Conservation (phyloP, 2,888 invertebrate species). For the Eupsilia transversa region DNA sequence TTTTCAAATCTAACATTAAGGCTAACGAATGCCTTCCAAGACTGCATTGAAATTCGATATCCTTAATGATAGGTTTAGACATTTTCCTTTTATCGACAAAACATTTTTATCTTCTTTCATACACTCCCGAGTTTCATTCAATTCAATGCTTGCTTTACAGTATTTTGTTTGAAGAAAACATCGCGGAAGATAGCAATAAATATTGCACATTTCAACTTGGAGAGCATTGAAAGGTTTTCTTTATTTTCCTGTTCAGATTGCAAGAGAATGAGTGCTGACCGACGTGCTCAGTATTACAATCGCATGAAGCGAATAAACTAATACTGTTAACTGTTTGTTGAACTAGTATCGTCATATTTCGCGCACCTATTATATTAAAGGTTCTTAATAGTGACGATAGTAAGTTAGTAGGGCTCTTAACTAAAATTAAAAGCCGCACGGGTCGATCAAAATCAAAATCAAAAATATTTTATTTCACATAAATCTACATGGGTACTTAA, state of each 20-base stretch:
- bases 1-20: no score
- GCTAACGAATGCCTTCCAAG: no score
- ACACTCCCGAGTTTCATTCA: constrained; percentile 5
- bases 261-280: constrained; percentile 52
- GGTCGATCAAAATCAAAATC: no score
- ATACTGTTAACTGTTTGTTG: constrained; percentile 22
- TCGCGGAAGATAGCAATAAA: constrained; percentile 51
- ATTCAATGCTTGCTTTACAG: constrained; percentile 19
- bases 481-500: no score
- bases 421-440: background rate
- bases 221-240: constrained; percentile 42
- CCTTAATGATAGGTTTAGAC: no score
- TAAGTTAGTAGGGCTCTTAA: no score
- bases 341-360: background rate
- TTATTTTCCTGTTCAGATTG: constrained; percentile 49
- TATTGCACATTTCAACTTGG: constrained; percentile 48
- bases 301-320: constrained; percentile 26
- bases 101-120: background rate
- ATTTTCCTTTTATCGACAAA: background rate
- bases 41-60: no score
- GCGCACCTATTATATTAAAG: background rate
- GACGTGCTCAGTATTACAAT: constrained; percentile 44
- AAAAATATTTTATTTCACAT: no score
- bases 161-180: constrained; percentile 44
- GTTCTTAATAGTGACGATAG: background rate